Conservation (phyloP, 2,797 vertebrate genomes). For the Pogonophryne albipinna region DNA sequence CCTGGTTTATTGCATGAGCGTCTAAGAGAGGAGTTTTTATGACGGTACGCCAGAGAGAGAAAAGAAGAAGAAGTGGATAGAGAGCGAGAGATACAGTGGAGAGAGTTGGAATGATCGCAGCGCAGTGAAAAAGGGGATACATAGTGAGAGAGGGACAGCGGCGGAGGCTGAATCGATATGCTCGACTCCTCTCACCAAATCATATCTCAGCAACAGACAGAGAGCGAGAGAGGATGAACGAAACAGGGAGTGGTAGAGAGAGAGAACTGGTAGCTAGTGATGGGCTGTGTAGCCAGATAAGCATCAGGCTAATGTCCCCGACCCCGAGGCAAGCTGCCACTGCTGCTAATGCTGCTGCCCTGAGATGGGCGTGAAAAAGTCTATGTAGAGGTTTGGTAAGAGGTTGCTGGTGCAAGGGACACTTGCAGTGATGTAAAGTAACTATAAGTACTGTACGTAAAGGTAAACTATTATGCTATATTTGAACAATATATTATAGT, state of each 20-base stretch:
- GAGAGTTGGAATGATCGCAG: constrained; percentile 65
- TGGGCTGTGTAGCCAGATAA: constrained; percentile 62
- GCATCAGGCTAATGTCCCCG: constrained; percentile 67
- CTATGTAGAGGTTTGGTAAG: constrained; percentile 55
- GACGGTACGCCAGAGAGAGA: constrained; percentile 66
- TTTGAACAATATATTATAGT: too few species aligned
- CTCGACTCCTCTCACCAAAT: constrained; percentile 68
- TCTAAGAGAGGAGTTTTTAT: constrained; percentile 76
- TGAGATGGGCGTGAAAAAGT: constrained; percentile 47
- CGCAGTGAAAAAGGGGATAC: constrained; percentile 52
- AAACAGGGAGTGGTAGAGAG: constrained; percentile 29
- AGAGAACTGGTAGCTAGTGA: constrained; percentile 36
- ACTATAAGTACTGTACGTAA: too few species aligned
- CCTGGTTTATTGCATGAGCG: constrained; percentile 76
- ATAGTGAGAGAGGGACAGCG: constrained; percentile 57
- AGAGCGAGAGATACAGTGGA: constrained; percentile 56
- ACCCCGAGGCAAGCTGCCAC: constrained; percentile 43
- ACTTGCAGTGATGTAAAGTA: neutral
- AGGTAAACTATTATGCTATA: too few species aligned
- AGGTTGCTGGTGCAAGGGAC: constrained; percentile 23
- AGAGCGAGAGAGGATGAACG: constrained; percentile 11
- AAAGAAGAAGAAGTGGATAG: constrained; percentile 46
- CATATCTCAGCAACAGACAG: constrained; percentile 64
- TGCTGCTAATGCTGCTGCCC: constrained; percentile 43
- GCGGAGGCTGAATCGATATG: constrained; percentile 65